A percentile compares a stretch with the other conserved stretches of the same genome.
phyloP scores from a whole-genome alignment of 2,113 vertebrate species.

The Panurus biarmicus region DNA sequence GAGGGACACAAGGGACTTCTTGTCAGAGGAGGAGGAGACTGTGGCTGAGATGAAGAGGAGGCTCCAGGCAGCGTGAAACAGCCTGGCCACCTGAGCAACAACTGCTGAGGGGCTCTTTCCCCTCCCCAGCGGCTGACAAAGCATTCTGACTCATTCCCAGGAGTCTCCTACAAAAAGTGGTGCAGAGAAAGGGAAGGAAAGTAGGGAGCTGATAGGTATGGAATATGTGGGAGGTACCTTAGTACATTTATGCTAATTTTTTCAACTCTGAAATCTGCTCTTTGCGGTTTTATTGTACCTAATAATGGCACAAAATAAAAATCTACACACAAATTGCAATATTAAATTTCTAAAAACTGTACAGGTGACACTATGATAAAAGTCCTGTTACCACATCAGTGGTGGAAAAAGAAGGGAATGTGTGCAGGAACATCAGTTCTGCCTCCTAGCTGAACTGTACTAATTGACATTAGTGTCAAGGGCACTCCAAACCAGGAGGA shows the following conservation, averaged over 20 bases:
- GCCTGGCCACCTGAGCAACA: background rate
- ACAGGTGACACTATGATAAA: background rate
- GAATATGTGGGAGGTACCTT: background rate
- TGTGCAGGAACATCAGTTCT: accelerated
- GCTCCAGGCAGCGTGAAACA: background rate
- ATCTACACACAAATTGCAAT: background rate
- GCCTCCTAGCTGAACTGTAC: background rate
- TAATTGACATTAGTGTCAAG: background rate
- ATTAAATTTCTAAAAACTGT: background rate
- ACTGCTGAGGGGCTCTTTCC: background rate
- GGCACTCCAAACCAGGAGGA: background rate
- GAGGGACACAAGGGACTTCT: background rate
- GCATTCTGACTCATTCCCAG: background rate
- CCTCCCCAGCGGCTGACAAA: background rate
- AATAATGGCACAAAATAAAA: background rate
- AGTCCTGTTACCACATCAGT: background rate
- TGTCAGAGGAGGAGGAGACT: background rate
- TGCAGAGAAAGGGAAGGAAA: background rate
- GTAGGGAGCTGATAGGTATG: accelerated
- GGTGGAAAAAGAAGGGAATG: background rate
- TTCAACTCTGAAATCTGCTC: background rate
- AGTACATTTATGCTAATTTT: background rate
- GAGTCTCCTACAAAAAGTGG: background rate
- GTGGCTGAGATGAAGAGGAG: background rate
- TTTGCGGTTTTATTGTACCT: background rate